Percentiles rank a stretch among this genome's conserved stretches.
phyloP scores from a whole-genome alignment of 2,113 vertebrate genomes.

The Trachemys scripta region DNA sequence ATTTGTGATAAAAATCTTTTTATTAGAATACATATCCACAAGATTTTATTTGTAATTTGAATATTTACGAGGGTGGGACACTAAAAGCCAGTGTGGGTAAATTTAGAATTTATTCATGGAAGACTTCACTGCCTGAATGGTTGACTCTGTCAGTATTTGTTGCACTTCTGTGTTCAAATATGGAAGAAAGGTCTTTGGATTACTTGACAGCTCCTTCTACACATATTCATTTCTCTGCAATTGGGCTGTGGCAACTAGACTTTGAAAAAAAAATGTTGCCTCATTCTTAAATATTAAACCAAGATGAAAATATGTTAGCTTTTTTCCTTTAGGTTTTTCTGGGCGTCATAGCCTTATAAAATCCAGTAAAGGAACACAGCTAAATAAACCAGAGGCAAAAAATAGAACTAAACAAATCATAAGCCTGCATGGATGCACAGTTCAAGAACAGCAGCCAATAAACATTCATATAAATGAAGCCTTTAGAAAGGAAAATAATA shows the following conservation, averaged over 20 bases:
- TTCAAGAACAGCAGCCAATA: background rate
- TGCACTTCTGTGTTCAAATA: slow-evolving; percentile 34
- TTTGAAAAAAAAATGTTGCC: background rate
- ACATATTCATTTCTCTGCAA: background rate
- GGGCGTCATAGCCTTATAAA: background rate
- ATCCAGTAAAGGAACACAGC: slow-evolving; percentile 7
- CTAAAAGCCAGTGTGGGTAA: background rate
- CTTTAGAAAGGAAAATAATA: background rate
- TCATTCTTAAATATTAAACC: background rate
- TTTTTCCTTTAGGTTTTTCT: background rate
- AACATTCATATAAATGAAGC: background rate
- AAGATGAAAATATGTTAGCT: background rate
- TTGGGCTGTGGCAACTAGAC: background rate
- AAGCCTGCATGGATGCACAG: background rate
- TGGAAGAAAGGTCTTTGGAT: slow-evolving; percentile 9
- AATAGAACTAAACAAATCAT: slow-evolving; percentile 14
- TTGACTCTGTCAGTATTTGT: slow-evolving; percentile 25
- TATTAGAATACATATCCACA: background rate
- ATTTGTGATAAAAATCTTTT: background rate
- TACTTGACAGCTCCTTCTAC: slow-evolving; percentile 5
- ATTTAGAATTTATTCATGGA: slow-evolving; percentile 22
- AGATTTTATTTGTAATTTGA: background rate
- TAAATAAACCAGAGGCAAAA: background rate
- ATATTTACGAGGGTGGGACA: slow-evolving; percentile 4
- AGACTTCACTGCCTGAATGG: background rate